Conservation (phyloP, 2,888 invertebrate genomes). For the Meloe dianella region DNA sequence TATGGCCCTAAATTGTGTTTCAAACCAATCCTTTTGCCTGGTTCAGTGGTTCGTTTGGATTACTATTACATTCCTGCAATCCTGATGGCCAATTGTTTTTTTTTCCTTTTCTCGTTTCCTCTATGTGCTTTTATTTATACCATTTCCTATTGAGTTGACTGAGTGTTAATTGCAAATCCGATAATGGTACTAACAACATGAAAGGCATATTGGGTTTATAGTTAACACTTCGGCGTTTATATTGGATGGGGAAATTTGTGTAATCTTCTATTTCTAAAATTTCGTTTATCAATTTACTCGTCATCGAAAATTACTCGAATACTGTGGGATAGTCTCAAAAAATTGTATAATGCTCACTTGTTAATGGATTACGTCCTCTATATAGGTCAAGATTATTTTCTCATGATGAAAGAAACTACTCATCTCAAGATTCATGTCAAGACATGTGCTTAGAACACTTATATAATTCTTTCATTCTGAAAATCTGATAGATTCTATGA, state of each 20-base stretch:
- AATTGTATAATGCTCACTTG: too few relatives aligned
- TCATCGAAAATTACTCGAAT: too few relatives aligned
- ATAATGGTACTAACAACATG: slow-evolving; percentile 37
- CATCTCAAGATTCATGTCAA: neutral
- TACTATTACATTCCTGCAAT: slow-evolving; percentile 34
- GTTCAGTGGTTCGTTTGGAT: slow-evolving; percentile 36
- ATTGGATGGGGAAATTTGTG: slow-evolving; percentile 28
- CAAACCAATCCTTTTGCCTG: slow-evolving; percentile 22
- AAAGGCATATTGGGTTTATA: slow-evolving; percentile 20
- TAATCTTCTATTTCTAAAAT: too few relatives aligned
- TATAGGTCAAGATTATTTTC: neutral
- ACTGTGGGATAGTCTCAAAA: too few relatives aligned
- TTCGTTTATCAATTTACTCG: too few relatives aligned
- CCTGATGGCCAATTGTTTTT: slow-evolving; percentile 29
- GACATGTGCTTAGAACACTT: neutral
- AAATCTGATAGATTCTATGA: neutral
- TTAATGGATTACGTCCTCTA: neutral
- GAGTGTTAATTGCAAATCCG: slow-evolving; percentile 41
- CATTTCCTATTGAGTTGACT: slow-evolving; percentile 30
- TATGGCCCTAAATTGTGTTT: slow-evolving; percentile 36
- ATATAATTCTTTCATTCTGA: neutral
- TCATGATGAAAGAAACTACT: neutral
- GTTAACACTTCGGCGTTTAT: slow-evolving; percentile 30
- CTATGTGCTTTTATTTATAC: slow-evolving; percentile 36
- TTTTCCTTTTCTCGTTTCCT: neutral